Evolutionary conservation across 2,888 invertebrate species (phyloP), one percentile per base, ranked within the genome.

Genomic region (Cheilosia variabilis): DNA sequence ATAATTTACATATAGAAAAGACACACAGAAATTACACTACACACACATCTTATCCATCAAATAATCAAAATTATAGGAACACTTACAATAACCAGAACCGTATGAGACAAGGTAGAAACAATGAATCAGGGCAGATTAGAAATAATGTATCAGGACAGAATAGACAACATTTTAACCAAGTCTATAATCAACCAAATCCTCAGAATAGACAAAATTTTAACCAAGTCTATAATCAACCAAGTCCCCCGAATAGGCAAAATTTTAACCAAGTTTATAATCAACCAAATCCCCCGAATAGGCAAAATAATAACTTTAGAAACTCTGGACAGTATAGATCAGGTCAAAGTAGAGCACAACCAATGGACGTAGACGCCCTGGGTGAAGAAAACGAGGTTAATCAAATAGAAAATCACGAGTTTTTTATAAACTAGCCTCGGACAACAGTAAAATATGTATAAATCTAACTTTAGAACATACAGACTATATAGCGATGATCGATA

Each of bases 401-500:
- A n/a, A n/a, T n/a, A n/a, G n/a, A n/a, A n/a, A n/a, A n/a, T n/a
- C n/a, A n/a, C n/a, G n/a, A n/a, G n/a, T n/a, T n/a, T n/a, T n/a
- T n/a, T n/a, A n/a, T n/a, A n/a, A n/a, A n/a, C n/a, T n/a, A n/a
- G n/a, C 10, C 65, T 76, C 66, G 47, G 50, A 50, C 9, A 41
- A 47, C 13, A 57, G 31, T 43, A 75, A 65, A 75, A 65, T 75
- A n/a, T 58, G n/a, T 24, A 17, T 75, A 19, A 17, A 63, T 19
- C 24, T 73, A 63, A 57, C 57, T 65, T 37, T 65, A 10, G 13
- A 65, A 55, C 43, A 75, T 9, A 65, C 22, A 47, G 19, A 62
- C 27, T 65, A 55, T 58, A 47, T 75, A 43, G 57, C 65, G 2
- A 15, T 65, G n/a, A 65, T 77, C 15, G 45, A 68, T 34, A 77